Conservation (phyloP, 2,888 invertebrate species). For the Erebia ligea region DNA sequence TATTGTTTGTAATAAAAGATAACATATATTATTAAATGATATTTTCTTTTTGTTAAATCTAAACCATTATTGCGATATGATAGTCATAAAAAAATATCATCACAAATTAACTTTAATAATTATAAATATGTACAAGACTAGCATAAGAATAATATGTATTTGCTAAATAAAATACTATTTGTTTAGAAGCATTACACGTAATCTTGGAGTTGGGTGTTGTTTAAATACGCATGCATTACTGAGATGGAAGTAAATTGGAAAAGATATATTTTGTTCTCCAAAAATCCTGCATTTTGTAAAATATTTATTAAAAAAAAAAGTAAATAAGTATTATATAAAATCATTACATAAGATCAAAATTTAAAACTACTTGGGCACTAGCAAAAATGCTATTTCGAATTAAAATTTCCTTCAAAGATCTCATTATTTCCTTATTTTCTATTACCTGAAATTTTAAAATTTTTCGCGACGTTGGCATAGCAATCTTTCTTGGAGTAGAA, state of each 20-base stretch:
- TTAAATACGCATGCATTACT: not conserved
- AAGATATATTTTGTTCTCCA: not conserved
- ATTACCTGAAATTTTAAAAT: too few relatives aligned
- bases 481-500: too few relatives aligned
- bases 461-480: too few relatives aligned
- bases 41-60: not conserved
- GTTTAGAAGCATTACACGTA: not conserved
- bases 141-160: slow-evolving; percentile 2
- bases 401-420: too few relatives aligned
- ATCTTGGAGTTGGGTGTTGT: not conserved
- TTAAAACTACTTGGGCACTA: too few relatives aligned
- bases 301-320: too few relatives aligned
- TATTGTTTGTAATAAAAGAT: too few relatives aligned
- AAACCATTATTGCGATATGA: not conserved
- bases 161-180: not conserved
- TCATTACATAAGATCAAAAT: too few relatives aligned
- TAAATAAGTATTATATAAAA: too few relatives aligned
- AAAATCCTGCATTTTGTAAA: too few relatives aligned
- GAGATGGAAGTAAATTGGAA: not conserved
- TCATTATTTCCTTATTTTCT: not conserved
- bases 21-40: not conserved
- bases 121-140: slow-evolving; percentile 20
- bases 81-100: slow-evolving; percentile 29
- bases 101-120: slow-evolving; percentile 35
- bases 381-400: too few relatives aligned